These are phyloP conservation scores for Drosophila insularis DNA, from an alignment of 1,140 invertebrate genomes.

Conservation along the genomic window DNA sequence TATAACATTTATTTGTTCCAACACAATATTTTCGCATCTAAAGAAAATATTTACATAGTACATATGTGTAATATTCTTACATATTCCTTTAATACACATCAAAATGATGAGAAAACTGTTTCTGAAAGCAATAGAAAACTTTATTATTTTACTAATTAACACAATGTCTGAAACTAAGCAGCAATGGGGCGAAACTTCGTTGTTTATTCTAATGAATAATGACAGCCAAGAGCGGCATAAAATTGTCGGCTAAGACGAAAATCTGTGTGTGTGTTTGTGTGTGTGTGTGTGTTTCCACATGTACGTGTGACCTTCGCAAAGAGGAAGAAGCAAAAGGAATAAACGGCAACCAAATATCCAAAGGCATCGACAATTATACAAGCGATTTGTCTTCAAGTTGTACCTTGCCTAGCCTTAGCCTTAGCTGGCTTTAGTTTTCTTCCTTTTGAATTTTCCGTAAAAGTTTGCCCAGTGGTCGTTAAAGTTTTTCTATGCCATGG, in stretches of 20 bases:
- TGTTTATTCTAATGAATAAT: conserved; percentile 47
- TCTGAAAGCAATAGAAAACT: neutral
- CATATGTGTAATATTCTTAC: neutral
- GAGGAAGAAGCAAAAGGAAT: conserved; percentile 2
- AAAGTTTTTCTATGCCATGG: conserved; percentile 2
- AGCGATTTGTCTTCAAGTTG: conserved; percentile 42
- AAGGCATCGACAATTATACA: conserved; percentile 50
- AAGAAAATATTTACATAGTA: too few relatives aligned
- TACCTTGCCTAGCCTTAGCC: neutral
- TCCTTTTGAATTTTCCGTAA: neutral
- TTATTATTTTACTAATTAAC: conserved; percentile 27
- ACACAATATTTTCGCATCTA: too few relatives aligned
- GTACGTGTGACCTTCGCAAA: conserved; percentile 33
- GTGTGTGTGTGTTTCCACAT: conserved; percentile 9
- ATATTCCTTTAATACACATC: neutral
- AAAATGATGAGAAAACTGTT: neutral
- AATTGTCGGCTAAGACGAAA: conserved; percentile 29
- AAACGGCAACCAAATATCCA: conserved; percentile 30
- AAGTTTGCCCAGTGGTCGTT: neutral
- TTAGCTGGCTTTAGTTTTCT: neutral
- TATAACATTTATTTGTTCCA: too few relatives aligned
- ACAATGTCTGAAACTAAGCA: conserved; percentile 10
- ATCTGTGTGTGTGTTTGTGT: conserved; percentile 21
- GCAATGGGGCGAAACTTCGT: conserved; percentile 15
- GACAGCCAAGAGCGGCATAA: conserved; percentile 39